These are phyloP conservation scores for Meiosimyza platycephala DNA, from an alignment of 2,888 invertebrate species.

Conservation along the genomic window DNA sequence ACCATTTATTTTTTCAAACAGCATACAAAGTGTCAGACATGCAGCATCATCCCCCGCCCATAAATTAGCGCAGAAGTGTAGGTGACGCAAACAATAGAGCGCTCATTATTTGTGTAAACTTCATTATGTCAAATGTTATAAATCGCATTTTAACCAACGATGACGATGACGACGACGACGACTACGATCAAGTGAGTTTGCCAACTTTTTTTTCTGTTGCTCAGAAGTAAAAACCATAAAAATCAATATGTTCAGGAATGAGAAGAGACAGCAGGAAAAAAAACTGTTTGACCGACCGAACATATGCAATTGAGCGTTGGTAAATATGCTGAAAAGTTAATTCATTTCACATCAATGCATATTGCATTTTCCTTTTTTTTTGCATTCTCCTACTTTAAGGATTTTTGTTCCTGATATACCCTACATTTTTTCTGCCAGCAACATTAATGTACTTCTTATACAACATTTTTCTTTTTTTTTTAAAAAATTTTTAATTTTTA, in stretches of 20 bases:
- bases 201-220: constrained; percentile 24
- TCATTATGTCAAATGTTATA: constrained; percentile 40
- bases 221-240: constrained; percentile 9
- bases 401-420: constrained; percentile 6
- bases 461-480: no score
- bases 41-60: constrained; percentile 5
- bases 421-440: neutral
- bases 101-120: constrained; percentile 42
- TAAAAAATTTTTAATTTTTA: no score
- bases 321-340: constrained; percentile 64
- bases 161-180: constrained; percentile 16
- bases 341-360: constrained; percentile 63
- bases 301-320: constrained; percentile 56
- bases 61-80: neutral
- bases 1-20: no score
- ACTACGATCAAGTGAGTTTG: constrained; percentile 42
- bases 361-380: constrained; percentile 35
- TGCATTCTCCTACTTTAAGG: neutral
- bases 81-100: constrained; percentile 23
- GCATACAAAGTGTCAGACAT: neutral
- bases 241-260: neutral
- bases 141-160: constrained; percentile 29
- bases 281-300: constrained; percentile 14
- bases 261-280: neutral
- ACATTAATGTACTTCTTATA: no score